phyloP scores from a whole-genome alignment of 1,140 invertebrate species.

The Drosophila santomea region DNA sequence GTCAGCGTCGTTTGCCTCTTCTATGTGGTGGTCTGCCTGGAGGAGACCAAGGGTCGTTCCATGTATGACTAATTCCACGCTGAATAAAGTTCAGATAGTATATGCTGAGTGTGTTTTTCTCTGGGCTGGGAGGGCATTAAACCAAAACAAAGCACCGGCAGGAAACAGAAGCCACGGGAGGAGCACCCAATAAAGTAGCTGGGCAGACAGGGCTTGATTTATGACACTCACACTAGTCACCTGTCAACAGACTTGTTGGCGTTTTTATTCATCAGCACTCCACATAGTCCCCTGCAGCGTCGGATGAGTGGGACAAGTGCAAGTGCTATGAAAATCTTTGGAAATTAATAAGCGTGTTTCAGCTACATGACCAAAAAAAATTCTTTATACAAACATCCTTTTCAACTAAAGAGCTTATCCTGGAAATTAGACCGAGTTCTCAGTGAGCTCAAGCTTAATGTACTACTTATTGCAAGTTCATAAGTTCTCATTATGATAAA shows the following conservation, averaged over 20 bases:
- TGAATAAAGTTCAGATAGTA: conserved; percentile 23
- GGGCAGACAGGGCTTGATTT: conserved; percentile 64
- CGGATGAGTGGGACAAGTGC: not conserved
- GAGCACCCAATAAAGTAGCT: conserved; percentile 32
- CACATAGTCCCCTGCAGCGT: conserved; percentile 40
- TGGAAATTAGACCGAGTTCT: too few species aligned
- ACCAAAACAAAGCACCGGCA: conserved; percentile 64
- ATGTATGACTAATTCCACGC: conserved; percentile 54
- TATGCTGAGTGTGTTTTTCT: not conserved
- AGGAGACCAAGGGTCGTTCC: conserved; percentile 78
- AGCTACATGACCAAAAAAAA: too few species aligned
- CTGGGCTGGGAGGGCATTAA: conserved; percentile 31
- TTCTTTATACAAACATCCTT: too few species aligned
- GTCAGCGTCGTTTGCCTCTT: conserved; percentile 61
- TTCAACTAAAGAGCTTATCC: too few species aligned
- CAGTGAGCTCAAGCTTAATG: too few species aligned
- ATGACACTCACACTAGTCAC: conserved; percentile 40
- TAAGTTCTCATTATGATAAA: too few species aligned
- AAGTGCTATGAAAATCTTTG: not conserved
- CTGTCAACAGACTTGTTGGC: conserved; percentile 33
- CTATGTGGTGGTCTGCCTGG: conserved; percentile 64
- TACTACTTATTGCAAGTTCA: too few species aligned
- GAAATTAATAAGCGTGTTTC: too few species aligned
- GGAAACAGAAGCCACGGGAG: conserved; percentile 11
- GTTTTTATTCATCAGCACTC: conserved; percentile 54